A percentile compares a stretch with the other conserved stretches of the same genome.
phyloP scores from a whole-genome alignment of 2,888 invertebrate genomes.

The Pheosia tremula region DNA sequence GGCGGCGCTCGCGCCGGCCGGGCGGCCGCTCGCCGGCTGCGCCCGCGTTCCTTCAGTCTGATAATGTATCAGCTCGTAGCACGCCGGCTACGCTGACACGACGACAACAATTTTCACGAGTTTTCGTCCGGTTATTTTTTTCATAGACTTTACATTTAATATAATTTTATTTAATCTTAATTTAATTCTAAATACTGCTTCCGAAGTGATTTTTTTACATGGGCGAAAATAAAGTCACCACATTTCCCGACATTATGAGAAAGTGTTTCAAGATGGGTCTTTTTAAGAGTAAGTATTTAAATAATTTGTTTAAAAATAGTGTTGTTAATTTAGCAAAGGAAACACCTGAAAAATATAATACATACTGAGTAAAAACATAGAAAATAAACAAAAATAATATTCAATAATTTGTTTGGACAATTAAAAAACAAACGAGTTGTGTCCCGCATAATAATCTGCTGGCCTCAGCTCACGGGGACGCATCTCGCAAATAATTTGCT shows the following conservation, averaged over 20 bases:
- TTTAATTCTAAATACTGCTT: conserved; percentile 11
- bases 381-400: too few relatives aligned
- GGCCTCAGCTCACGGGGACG: too few relatives aligned
- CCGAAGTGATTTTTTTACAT: conserved; percentile 47
- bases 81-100: conserved; percentile 62
- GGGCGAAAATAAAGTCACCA: conserved; percentile 64
- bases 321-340: too few relatives aligned
- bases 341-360: too few relatives aligned
- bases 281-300: conserved; percentile 74
- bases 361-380: too few relatives aligned
- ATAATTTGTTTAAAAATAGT: too few relatives aligned
- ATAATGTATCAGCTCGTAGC: conserved; percentile 65
- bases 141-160: conserved; percentile 14
- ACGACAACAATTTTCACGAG: conserved; percentile 40
- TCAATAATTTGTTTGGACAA: too few relatives aligned
- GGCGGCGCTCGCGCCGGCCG: conserved; percentile 40
- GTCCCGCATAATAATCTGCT: too few relatives aligned
- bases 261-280: conserved; percentile 82
- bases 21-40: conserved; percentile 36
- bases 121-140: conserved; percentile 31
- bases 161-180: conserved; percentile 11
- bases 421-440: too few relatives aligned
- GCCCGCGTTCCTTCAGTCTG: conserved; percentile 58
- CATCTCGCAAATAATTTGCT: too few relatives aligned
- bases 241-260: conserved; percentile 71